Evolutionary conservation across 2,888 invertebrate species (phyloP), one percentile per base, ranked within the genome.

Genomic region (Coleophora flavipennella): DNA sequence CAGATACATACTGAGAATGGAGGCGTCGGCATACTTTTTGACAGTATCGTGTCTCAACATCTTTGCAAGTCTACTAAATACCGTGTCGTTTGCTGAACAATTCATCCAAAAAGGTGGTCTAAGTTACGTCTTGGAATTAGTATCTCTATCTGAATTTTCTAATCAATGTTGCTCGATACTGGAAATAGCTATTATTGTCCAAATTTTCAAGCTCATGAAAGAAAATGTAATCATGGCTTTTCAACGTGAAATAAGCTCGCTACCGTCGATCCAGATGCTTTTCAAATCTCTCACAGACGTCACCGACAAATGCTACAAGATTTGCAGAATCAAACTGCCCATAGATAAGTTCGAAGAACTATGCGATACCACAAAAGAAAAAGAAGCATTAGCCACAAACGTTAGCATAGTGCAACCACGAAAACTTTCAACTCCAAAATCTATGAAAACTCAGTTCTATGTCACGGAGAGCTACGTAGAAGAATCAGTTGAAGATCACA

Each of bases 1-100:
- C 35, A 60, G 74, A 40, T 88, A 85, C 49, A 73, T 79, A 12
- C 78, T 78, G 33, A 64, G 73, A 2, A 64, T 73, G 41, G 77
- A 76, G 12, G 83, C 86, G n/a, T 63, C 78, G 0, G 79, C 86
- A 0, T 87, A 86, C 44, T 89, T 89, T 50, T 64, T 89, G 1
- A 80, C 89, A 1, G 81, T 86, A 3, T 87, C 89, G 1, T 89
- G 88, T 40, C 57, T 90, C 1, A 88, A 88, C 12, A 80, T 88
- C 2, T 89, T 89, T 46, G 83, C 88, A 0, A 87, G 81, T 45
- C 67, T 89, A 1, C 69, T 90, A 2, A 80, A 85, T 27, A 85
- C 87, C 8, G 68, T 85, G 0, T 57, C 84, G 0, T 86, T 89
- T 55, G 88, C 86, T 20, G 86, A 88, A 47, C 86, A 85, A 48